Conservation (phyloP, 2,113 vertebrate genomes). For the Gymnorhina tibicen region DNA sequence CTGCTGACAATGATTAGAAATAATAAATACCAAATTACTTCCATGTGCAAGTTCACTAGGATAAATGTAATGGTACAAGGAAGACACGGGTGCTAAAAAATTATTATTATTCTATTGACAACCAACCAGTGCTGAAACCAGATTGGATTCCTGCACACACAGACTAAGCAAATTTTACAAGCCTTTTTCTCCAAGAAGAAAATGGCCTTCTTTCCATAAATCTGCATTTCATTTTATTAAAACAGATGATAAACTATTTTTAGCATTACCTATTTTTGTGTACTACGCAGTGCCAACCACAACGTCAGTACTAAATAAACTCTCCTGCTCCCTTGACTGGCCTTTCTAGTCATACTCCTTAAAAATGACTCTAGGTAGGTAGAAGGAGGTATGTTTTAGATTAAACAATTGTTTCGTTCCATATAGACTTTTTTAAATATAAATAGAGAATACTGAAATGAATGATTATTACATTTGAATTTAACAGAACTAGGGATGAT, state of each 20-base stretch:
- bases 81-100: neutral
- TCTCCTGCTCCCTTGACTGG: neutral
- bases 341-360: neutral
- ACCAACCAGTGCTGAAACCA: neutral
- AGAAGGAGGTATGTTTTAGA: too few relatives aligned
- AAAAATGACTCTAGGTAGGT: too few relatives aligned
- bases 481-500: neutral
- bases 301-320: neutral
- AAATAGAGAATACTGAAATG: neutral
- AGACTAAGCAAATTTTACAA: neutral
- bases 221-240: neutral
- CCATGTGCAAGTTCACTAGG: neutral
- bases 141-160: neutral
- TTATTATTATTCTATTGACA: neutral
- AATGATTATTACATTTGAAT: neutral
- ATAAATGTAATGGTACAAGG: neutral
- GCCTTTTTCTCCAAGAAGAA: neutral
- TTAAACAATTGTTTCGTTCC: neutral
- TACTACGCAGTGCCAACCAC: neutral
- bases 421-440: neutral
- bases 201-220: neutral
- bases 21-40: neutral
- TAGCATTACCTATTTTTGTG: neutral
- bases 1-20: neutral
- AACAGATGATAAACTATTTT: neutral